These are phyloP conservation scores for Goniozus legneri DNA, from an alignment of 1,140 invertebrate species.

Conservation along the genomic window DNA sequence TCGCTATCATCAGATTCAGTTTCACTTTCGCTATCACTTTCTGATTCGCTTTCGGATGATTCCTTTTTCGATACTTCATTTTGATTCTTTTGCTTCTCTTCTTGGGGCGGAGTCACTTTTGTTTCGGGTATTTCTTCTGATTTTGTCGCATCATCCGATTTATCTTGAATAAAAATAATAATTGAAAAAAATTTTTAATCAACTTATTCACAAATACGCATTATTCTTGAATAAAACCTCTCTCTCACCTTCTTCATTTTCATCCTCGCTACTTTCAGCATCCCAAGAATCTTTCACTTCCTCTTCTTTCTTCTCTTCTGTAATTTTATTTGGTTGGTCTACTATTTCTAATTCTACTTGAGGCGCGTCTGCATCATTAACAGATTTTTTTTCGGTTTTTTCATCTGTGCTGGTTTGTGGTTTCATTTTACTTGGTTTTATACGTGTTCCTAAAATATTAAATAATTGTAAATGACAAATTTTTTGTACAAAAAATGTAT, in stretches of 20 bases:
- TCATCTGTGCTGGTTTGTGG: conserved; percentile 46
- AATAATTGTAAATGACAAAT: background rate
- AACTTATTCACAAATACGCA: background rate
- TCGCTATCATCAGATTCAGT: conserved; percentile 58
- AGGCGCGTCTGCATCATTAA: conserved; percentile 50
- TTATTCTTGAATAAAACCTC: background rate
- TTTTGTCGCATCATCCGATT: conserved; percentile 41
- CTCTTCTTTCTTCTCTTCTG: conserved; percentile 57
- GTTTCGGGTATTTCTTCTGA: conserved; percentile 10
- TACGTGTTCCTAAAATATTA: conserved; percentile 59
- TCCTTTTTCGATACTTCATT: conserved; percentile 50
- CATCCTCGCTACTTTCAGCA: conserved; percentile 68
- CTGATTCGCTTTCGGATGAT: conserved; percentile 56
- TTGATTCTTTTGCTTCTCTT: conserved; percentile 14
- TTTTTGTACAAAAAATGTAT: conserved; percentile 2
- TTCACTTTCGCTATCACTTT: conserved; percentile 52
- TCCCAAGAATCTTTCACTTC: conserved; percentile 82
- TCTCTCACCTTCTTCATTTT: conserved; percentile 53
- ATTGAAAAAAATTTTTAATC: conserved; percentile 4
- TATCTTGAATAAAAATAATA: conserved; percentile 23
- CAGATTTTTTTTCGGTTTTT: conserved; percentile 52
- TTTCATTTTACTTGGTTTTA: conserved; percentile 66
- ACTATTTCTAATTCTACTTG: conserved; percentile 59
- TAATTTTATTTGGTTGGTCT: conserved; percentile 49
- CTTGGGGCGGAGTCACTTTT: background rate